Percentiles rank a stretch among this genome's conserved stretches.
Conservation (phyloP, 2,888 invertebrate genomes). For the Drosophila affinis region DNA sequence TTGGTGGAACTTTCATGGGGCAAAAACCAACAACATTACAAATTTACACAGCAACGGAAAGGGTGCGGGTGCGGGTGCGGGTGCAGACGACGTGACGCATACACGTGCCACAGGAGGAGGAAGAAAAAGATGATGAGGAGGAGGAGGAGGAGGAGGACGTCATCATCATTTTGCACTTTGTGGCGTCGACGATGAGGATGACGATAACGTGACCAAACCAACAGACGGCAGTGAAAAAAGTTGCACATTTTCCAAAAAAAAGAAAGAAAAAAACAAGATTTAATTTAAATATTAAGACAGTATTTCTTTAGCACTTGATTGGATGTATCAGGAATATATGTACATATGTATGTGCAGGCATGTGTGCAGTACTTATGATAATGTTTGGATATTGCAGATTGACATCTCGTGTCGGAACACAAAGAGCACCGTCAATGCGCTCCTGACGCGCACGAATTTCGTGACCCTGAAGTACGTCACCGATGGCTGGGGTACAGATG, state of each 20-base stretch:
- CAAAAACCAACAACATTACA: slow-evolving; percentile 60
- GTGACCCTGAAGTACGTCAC: slow-evolving; percentile 97
- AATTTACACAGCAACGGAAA: slow-evolving; percentile 53
- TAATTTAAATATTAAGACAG: background rate
- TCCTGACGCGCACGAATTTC: slow-evolving; percentile 96
- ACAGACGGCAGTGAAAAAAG: slow-evolving; percentile 39
- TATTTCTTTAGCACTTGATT: background rate
- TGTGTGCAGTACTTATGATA: background rate
- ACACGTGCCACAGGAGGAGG: slow-evolving; percentile 57
- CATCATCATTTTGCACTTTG: slow-evolving; percentile 57
- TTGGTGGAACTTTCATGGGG: slow-evolving; percentile 59
- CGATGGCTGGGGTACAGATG: slow-evolving; percentile 95
- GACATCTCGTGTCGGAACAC: slow-evolving; percentile 96
- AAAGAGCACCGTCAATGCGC: slow-evolving; percentile 93
- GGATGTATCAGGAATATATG: background rate
- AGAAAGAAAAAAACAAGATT: background rate
- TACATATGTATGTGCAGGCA: too few species aligned
- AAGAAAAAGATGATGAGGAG: background rate
- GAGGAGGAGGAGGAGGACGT: slow-evolving; percentile 25
- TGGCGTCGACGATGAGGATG: slow-evolving; percentile 23
- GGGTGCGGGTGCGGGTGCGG: slow-evolving; percentile 15
- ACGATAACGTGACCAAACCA: slow-evolving; percentile 41
- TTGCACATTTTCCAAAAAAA: slow-evolving; percentile 29
- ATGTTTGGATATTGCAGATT: slow-evolving; percentile 86
- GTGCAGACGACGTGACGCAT: slow-evolving; percentile 34